Percentiles rank a stretch among this genome's conserved stretches.
Evolutionary conservation across 1,140 invertebrate genomes (phyloP).

Genomic region (Heterodera schachtii): DNA sequence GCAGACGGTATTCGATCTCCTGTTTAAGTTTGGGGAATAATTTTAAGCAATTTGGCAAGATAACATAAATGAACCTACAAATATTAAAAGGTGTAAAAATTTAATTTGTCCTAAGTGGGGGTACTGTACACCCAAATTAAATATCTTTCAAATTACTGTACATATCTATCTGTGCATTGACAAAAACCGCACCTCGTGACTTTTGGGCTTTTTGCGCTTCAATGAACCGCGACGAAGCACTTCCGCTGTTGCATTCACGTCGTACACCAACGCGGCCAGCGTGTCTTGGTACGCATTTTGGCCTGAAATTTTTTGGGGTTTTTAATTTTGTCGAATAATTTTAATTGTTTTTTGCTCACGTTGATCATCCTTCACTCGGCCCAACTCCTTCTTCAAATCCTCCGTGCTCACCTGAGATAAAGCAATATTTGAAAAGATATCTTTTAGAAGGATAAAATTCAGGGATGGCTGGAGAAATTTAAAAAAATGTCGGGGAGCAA

Average conservation of each 20-base stretch:
- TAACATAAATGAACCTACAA: too few relatives aligned
- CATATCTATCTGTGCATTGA: not conserved
- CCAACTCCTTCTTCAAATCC: constrained; percentile 62
- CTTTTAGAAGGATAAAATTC: not conserved
- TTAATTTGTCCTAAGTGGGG: too few relatives aligned
- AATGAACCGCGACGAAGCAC: constrained; percentile 58
- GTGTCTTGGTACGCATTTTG: constrained; percentile 61
- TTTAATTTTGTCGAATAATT: not conserved
- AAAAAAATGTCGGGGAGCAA: too few relatives aligned
- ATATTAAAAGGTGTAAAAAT: too few relatives aligned
- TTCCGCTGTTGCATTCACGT: constrained; percentile 66
- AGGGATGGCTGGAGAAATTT: too few relatives aligned
- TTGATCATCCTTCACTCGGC: constrained; percentile 58
- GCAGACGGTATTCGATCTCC: constrained; percentile 61
- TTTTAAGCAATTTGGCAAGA: not conserved
- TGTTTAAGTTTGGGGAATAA: not conserved
- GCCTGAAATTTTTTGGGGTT: constrained; percentile 42
- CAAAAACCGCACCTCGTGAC: constrained; percentile 27
- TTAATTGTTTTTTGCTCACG: constrained; percentile 22
- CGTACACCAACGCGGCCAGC: constrained; percentile 64
- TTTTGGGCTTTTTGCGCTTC: constrained; percentile 55
- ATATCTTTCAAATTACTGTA: too few relatives aligned
- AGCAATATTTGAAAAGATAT: not conserved
- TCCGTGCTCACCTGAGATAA: constrained; percentile 46
- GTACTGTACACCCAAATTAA: too few relatives aligned